These are phyloP conservation scores for Epinotia ramella DNA, from an alignment of 2,888 invertebrate genomes.

Conservation along the genomic window DNA sequence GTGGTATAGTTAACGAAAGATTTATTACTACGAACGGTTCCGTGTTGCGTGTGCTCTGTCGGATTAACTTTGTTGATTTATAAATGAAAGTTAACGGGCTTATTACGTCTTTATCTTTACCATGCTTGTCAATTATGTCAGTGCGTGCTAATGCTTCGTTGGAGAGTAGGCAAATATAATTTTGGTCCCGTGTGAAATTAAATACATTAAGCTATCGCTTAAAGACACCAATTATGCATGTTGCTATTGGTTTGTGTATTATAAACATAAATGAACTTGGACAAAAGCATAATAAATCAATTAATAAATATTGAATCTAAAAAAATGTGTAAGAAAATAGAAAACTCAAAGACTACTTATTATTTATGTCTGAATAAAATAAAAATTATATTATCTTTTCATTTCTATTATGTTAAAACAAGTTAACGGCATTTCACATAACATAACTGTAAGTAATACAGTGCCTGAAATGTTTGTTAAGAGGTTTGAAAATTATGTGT, in stretches of 20 bases:
- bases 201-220: not conserved
- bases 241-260: constrained; percentile 2
- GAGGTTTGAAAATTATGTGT: not conserved
- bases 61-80: constrained; percentile 62
- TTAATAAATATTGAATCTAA: too few species aligned
- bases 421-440: not conserved
- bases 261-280: too few species aligned
- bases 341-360: too few species aligned
- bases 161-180: constrained; percentile 13
- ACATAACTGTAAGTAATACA: not conserved
- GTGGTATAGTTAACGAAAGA: constrained; percentile 69
- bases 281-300: too few species aligned
- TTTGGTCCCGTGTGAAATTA: constrained; percentile 35
- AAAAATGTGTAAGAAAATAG: too few species aligned
- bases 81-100: constrained; percentile 63
- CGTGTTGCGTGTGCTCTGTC: constrained; percentile 55
- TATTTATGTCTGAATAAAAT: too few species aligned
- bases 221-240: constrained; percentile 6
- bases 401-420: not conserved
- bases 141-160: constrained; percentile 20
- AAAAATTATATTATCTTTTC: too few species aligned
- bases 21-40: constrained; percentile 59
- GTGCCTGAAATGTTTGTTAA: not conserved
- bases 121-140: constrained; percentile 47
- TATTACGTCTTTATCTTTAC: constrained; percentile 65